phyloP scores from a whole-genome alignment of 2,797 vertebrate species.

The Prunella strophiata region DNA sequence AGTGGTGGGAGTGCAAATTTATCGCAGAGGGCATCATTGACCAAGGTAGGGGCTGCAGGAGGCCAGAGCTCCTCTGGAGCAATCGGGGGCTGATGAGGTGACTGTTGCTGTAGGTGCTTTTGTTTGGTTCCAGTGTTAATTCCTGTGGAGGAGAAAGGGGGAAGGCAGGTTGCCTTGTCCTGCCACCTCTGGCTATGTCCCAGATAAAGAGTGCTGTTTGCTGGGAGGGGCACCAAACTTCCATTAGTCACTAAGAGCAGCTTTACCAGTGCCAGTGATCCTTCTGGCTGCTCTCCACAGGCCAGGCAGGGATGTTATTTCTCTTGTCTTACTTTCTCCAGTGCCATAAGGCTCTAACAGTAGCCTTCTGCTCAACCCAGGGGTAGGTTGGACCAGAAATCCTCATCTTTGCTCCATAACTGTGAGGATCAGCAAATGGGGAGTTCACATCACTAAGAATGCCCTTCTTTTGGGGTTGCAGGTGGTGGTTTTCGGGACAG shows the following conservation, averaged over 20 bases:
- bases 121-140: not conserved
- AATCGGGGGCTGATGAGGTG: not conserved
- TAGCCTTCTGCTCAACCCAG: not conserved
- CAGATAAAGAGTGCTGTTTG: not conserved
- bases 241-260: not conserved
- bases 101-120: not conserved
- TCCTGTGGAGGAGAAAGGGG: not conserved
- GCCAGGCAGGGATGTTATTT: not conserved
- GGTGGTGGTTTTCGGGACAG: conserved; percentile 97
- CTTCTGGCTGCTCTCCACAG: not conserved
- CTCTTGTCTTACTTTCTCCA: not conserved
- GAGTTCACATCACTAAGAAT: not conserved
- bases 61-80: not conserved
- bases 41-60: conserved; percentile 82
- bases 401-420: not conserved
- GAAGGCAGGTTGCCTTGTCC: not conserved
- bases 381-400: not conserved
- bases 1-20: conserved; percentile 99
- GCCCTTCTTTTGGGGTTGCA: conserved; percentile 56
- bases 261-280: not conserved
- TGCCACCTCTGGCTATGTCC: not conserved
- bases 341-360: not conserved
- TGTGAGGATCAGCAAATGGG: not conserved
- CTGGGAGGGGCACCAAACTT: not conserved
- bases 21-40: conserved; percentile 98